These are phyloP conservation scores for Perognathus longimembris DNA, from an alignment of 2,113 vertebrate genomes.

Conservation along the genomic window DNA sequence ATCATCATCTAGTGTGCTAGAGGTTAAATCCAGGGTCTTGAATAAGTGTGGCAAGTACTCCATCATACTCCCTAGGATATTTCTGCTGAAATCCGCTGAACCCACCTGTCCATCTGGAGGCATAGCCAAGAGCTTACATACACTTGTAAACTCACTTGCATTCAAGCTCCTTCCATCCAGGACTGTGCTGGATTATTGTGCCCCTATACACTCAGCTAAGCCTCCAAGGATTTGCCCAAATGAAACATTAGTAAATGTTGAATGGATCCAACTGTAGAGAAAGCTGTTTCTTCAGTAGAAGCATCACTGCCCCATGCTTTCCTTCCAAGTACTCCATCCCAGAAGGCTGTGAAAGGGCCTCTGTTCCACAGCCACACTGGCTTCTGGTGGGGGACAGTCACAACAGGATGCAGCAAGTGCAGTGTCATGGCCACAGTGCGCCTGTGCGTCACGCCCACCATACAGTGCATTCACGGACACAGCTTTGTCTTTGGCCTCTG, in stretches of 20 bases:
- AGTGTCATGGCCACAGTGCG: not conserved
- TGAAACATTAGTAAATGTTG: not conserved
- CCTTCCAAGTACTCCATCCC: not conserved
- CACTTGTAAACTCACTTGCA: not conserved
- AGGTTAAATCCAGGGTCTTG: not conserved
- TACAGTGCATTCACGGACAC: rapidly evolving
- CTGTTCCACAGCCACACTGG: not conserved
- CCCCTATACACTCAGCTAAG: not conserved
- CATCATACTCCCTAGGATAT: not conserved
- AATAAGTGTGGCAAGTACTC: not conserved
- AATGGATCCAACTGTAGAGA: not conserved
- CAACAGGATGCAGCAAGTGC: not conserved
- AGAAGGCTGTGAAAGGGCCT: not conserved
- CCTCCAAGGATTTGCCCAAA: not conserved
- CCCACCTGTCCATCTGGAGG: not conserved
- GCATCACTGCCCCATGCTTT: not conserved
- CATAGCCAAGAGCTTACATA: not conserved
- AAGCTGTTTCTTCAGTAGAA: not conserved
- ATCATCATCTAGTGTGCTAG: not conserved
- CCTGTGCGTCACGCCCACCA: not conserved
- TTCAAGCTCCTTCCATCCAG: rapidly evolving
- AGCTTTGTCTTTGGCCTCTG: not conserved
- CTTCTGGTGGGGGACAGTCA: too few relatives aligned
- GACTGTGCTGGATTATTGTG: not conserved
- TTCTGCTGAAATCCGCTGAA: not conserved